A percentile compares a stretch with the other conserved stretches of the same genome.
These are phyloP conservation scores for Brachyopa scutellaris DNA, from an alignment of 2,888 invertebrate genomes.

Conservation along the genomic window DNA sequence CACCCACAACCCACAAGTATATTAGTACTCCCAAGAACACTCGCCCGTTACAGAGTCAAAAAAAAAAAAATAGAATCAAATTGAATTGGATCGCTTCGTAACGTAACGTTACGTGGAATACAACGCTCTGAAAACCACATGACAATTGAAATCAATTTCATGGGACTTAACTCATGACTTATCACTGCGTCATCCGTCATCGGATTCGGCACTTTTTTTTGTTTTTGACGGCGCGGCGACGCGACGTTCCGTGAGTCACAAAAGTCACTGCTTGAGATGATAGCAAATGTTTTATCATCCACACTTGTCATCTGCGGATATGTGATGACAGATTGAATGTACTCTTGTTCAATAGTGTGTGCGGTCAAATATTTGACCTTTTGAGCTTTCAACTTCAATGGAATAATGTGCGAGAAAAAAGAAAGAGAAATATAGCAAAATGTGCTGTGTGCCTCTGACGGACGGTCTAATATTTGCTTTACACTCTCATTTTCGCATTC, in stretches of 20 bases:
- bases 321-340: slow-evolving; percentile 41
- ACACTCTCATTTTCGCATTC: slow-evolving; percentile 46
- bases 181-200: slow-evolving; percentile 40
- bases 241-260: too few species aligned
- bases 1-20: not conserved
- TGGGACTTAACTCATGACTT: slow-evolving; percentile 34
- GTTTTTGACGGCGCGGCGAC: too few species aligned
- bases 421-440: too few species aligned
- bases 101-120: too few species aligned
- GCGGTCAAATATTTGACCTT: slow-evolving; percentile 65
- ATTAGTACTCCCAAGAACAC: not conserved
- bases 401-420: too few species aligned
- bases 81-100: too few species aligned
- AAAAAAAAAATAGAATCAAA: not conserved
- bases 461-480: slow-evolving; percentile 43
- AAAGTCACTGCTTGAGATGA: slow-evolving; percentile 53
- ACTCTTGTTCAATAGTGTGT: not conserved
- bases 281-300: slow-evolving; percentile 63
- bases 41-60: too few species aligned
- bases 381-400: slow-evolving; percentile 49
- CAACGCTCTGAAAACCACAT: too few species aligned
- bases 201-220: slow-evolving; percentile 17
- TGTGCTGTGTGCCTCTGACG: too few species aligned
- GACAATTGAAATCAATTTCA: slow-evolving; percentile 50
- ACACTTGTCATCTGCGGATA: slow-evolving; percentile 34